Base-by-base conservation (phyloP, 2,888 invertebrate species). In the Acanthosepion esculentum region DNA sequence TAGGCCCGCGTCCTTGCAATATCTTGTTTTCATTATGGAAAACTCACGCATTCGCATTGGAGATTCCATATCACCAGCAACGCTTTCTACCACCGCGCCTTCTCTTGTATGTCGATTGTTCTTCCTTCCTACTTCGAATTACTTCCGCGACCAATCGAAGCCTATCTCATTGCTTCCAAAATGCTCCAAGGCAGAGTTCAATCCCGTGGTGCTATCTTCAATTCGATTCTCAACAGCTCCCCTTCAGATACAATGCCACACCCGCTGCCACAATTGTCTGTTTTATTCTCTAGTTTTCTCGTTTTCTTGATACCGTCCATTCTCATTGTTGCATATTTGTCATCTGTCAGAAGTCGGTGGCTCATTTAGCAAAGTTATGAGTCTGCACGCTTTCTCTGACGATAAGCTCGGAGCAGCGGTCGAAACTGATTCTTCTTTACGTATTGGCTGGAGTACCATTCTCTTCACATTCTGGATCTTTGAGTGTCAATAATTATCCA, bases 401-500 rank as follows among this genome's bases (percentile, higher is more conserved):
- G 78, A 78, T n/a, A 78, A 78, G 78, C 78, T 33, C 15, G 78
- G 78, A 78, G 78, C 78, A 33, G n/a, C n/a, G n/a, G 15, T 78
- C 78, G 78, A 78, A 78, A n/a, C n/a, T 78, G 10, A 3, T 78
- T 78, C 78, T 78, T 33, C 78, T 78, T n/a, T 78, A 33, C 33
- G n/a, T 78, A 15, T 78, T 78, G 78, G n/a, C 15, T 78, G n/a
- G 78, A 78, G 78, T 78, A 33, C 78, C 78, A n/a, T 78, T 78
- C 78, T 78, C 78, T 78, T 33, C 78, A n/a, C n/a, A 78, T 78
- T 78, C 12, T n/a, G 78, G 78, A n/a, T 15, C 78, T 33, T 78
- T 33, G 78, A 78, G n/a, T 78, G 78, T 78, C 78, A 78, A 78
- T 78, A 78, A 33, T 78, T 78, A 78, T 78, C n/a, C 78, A 78